Conservation (phyloP, 2,797 vertebrate genomes). For the Silurus lanzhouensis region DNA sequence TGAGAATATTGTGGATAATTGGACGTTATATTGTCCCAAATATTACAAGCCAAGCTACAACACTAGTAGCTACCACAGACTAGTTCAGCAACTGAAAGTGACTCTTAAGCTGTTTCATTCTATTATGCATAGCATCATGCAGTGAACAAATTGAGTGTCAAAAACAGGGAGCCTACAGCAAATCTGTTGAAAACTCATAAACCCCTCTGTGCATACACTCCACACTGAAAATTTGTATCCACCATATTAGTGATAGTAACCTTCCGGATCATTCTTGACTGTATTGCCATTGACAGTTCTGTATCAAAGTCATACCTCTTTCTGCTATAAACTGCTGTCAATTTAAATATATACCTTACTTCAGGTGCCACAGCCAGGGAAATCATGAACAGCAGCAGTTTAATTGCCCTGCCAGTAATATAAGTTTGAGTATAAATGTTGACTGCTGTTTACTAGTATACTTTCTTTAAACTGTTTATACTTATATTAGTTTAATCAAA, state of each 20-base stretch:
- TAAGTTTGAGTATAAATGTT: neutral
- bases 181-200: too few species aligned
- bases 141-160: too few species aligned
- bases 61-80: too few species aligned
- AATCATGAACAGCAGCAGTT: neutral
- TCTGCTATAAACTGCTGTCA: neutral
- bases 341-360: neutral
- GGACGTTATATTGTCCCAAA: neutral
- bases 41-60: too few species aligned
- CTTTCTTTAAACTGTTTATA: neutral
- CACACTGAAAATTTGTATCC: too few species aligned
- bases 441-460: neutral
- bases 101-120: neutral
- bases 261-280: neutral
- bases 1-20: neutral
- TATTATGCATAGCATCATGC: conserved; percentile 1
- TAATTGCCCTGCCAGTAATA: neutral
- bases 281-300: neutral
- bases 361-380: neutral
- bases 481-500: neutral
- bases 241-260: too few species aligned
- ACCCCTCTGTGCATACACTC: too few species aligned
- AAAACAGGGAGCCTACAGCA: too few species aligned
- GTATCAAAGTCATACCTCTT: neutral
- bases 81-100: neutral